Evolutionary conservation across 2,888 invertebrate species (phyloP).

Genomic region (Synanthedon andrenaeformis): DNA sequence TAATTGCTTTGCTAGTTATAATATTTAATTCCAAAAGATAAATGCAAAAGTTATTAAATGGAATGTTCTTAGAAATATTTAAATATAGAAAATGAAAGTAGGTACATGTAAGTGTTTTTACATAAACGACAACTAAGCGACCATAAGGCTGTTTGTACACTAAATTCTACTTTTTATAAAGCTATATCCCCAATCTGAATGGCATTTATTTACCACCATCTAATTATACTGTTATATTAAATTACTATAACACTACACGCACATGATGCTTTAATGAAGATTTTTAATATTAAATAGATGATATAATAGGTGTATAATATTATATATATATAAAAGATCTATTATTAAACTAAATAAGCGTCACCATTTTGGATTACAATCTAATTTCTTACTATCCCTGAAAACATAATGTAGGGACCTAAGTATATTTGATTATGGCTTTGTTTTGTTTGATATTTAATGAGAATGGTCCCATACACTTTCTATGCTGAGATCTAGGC

Average conservation of each 20-base stretch:
- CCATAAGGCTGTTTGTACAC: slow-evolving; percentile 44
- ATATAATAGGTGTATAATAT: slow-evolving; percentile 37
- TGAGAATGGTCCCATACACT: slow-evolving; percentile 62
- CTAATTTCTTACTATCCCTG: slow-evolving; percentile 39
- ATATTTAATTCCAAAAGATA: too few relatives aligned
- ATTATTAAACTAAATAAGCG: slow-evolving; percentile 59
- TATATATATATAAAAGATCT: slow-evolving; percentile 60
- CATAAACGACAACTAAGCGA: slow-evolving; percentile 31
- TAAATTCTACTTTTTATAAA: slow-evolving; percentile 71
- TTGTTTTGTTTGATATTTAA: slow-evolving; percentile 48
- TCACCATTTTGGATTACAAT: slow-evolving; percentile 52
- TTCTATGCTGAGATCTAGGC: slow-evolving; percentile 48
- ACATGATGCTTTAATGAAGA: slow-evolving; percentile 39
- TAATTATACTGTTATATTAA: slow-evolving; percentile 15
- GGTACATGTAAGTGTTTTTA: slow-evolving; percentile 11
- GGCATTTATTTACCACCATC: slow-evolving; percentile 38
- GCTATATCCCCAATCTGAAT: slow-evolving; percentile 74
- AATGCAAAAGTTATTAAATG: too few relatives aligned
- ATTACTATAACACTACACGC: slow-evolving; percentile 43
- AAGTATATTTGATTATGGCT: slow-evolving; percentile 55
- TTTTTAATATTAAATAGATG: slow-evolving; percentile 35
- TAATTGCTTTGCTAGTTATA: too few relatives aligned
- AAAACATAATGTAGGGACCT: slow-evolving; percentile 46
- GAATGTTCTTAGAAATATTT: too few relatives aligned
- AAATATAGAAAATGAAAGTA: too few relatives aligned